phyloP scores from a whole-genome alignment of 2,113 vertebrate species.

The Xyliphius kryptos region DNA sequence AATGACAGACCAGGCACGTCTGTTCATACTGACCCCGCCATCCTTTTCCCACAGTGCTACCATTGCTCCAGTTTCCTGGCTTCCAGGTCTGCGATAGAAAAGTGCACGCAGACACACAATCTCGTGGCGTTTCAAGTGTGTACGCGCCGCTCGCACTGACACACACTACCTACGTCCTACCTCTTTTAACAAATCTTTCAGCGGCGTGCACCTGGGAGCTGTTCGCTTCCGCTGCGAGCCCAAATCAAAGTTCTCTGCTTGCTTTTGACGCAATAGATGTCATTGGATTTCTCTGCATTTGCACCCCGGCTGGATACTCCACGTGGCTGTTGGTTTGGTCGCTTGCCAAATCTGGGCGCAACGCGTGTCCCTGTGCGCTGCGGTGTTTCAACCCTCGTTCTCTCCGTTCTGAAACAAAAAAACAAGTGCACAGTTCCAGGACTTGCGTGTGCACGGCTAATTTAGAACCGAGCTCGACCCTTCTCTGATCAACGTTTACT shows the following conservation, averaged over 20 bases:
- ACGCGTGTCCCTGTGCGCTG: constrained; percentile 11
- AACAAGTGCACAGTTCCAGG: background rate
- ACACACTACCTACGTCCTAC: constrained; percentile 2
- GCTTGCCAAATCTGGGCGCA: constrained; percentile 13
- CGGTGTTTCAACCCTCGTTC: constrained; percentile 14
- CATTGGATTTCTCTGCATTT: constrained; percentile 26
- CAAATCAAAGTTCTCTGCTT: constrained; percentile 13
- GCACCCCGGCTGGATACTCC: constrained; percentile 20
- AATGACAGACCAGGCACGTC: constrained; percentile 16
- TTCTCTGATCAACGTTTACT: constrained; percentile 5
- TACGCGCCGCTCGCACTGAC: constrained; percentile 1
- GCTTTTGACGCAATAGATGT: constrained; percentile 25
- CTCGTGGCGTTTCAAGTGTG: background rate
- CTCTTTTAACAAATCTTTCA: constrained; percentile 4
- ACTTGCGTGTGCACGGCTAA: background rate
- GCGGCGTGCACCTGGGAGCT: constrained; percentile 16
- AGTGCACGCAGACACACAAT: too few species aligned
- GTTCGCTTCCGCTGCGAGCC: background rate
- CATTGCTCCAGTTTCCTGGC: constrained; percentile 34
- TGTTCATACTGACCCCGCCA: constrained; percentile 33
- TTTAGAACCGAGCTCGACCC: constrained; percentile 16
- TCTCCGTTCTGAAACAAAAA: constrained; percentile 24
- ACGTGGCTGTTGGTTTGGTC: constrained; percentile 30
- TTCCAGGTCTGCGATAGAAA: constrained; percentile 30
- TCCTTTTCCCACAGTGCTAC: constrained; percentile 36